phyloP scores from a whole-genome alignment of 2,888 invertebrate genomes.

The Anaspis maculata region DNA sequence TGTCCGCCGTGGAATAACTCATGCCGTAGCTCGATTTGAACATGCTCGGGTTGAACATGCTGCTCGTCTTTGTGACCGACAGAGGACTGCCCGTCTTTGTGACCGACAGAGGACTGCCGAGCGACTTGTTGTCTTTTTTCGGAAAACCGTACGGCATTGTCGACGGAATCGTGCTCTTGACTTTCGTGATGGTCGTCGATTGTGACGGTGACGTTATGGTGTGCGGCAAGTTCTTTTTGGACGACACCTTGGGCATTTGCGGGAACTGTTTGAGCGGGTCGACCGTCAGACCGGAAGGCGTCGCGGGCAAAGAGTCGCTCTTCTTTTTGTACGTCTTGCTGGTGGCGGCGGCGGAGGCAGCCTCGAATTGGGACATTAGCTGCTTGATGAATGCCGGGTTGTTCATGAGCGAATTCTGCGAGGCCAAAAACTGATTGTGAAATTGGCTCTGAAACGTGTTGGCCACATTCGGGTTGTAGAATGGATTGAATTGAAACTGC shows the following conservation, averaged over 20 bases:
- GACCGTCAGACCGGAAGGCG: conserved; percentile 12
- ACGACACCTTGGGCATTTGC: conserved; percentile 3
- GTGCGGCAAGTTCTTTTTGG: conserved; percentile 15
- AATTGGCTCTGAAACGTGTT: conserved; percentile 8
- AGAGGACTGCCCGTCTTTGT: background rate
- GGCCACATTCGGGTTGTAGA: conserved; percentile 3
- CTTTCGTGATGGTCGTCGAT: conserved; percentile 4
- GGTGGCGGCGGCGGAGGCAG: conserved; percentile 3
- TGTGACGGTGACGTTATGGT: conserved; percentile 17
- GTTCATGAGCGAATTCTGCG: conserved; percentile 14
- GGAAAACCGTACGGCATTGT: conserved; percentile 1
- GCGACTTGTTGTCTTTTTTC: too few relatives aligned
- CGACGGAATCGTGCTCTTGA: conserved; percentile 6
- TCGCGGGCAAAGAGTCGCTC: conserved; percentile 15
- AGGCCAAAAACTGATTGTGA: conserved; percentile 9
- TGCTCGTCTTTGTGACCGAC: background rate
- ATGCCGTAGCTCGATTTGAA: conserved; percentile 5
- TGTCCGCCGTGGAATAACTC: conserved; percentile 11
- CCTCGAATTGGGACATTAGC: too few relatives aligned
- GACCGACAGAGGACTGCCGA: background rate
- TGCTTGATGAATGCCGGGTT: conserved; percentile 16
- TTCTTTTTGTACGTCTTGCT: conserved; percentile 16
- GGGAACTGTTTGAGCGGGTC: conserved; percentile 18
- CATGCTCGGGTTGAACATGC: conserved; percentile 1
- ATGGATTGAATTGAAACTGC: conserved; percentile 20